phyloP scores from a whole-genome alignment of 2,113 vertebrate species.

The Circaetus cinerascens region DNA sequence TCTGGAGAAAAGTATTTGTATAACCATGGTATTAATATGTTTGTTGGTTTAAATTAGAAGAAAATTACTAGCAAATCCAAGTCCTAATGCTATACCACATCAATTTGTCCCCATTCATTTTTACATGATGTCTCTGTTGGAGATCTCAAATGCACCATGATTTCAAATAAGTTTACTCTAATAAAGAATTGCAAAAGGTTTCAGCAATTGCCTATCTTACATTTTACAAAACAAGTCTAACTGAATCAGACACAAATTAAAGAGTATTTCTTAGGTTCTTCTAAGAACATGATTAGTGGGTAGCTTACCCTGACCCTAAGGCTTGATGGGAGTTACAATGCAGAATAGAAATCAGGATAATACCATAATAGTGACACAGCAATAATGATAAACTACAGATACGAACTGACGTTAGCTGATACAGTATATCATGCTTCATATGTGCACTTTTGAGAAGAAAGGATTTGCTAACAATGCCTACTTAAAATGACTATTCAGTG shows the following conservation, averaged over 20 bases:
- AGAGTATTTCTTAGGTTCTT: neutral
- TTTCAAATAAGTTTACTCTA: neutral
- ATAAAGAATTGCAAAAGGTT: neutral
- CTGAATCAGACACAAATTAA: conserved; percentile 16
- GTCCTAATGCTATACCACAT: neutral
- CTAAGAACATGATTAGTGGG: neutral
- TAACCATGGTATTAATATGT: neutral
- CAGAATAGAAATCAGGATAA: conserved; percentile 7
- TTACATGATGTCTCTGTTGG: neutral
- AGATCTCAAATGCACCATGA: neutral
- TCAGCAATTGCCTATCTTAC: neutral
- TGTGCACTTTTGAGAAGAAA: neutral
- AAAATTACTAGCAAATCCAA: neutral
- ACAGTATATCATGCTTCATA: neutral
- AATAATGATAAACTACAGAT: neutral
- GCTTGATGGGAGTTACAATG: neutral
- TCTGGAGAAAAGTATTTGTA: neutral
- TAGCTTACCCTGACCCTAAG: neutral
- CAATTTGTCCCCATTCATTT: neutral
- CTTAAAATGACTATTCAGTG: neutral
- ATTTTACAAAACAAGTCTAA: conserved; percentile 12
- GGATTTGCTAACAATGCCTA: neutral
- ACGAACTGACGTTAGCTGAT: neutral
- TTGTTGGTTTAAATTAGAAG: neutral
- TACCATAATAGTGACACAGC: neutral